phyloP scores from a whole-genome alignment of 2,113 vertebrate genomes.

The Thomomys bottae region DNA sequence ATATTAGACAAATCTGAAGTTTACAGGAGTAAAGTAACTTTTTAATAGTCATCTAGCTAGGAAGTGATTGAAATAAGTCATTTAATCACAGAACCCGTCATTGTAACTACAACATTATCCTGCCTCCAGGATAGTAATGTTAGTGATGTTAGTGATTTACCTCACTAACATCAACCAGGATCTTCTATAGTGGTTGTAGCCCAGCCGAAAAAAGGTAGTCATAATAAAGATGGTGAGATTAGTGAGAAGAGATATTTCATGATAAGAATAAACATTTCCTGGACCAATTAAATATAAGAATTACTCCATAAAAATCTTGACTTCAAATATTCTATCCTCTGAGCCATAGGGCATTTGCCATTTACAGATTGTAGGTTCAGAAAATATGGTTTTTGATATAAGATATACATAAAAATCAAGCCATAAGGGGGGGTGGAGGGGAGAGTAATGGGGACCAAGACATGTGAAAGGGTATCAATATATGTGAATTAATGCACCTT shows the following conservation, averaged over 20 bases:
- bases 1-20: slow-evolving; percentile 14
- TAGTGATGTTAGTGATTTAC: too few relatives aligned
- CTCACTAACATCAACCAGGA: background rate
- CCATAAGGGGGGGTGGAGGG: too few relatives aligned
- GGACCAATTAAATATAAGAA: slow-evolving; percentile 2
- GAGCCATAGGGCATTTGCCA: slow-evolving; percentile 8
- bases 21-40: background rate
- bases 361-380: slow-evolving; percentile 18
- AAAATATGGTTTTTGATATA: slow-evolving; percentile 40
- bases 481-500: too few relatives aligned
- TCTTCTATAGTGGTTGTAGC: background rate
- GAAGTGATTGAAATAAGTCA: background rate
- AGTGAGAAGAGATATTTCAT: background rate
- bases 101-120: background rate
- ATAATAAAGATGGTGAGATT: background rate
- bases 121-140: too few relatives aligned
- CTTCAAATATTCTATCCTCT: background rate
- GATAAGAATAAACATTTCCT: background rate
- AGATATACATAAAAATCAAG: slow-evolving; percentile 35
- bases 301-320: background rate
- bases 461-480: too few relatives aligned
- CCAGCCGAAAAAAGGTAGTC: background rate
- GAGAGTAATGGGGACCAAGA: too few relatives aligned
- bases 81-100: background rate
- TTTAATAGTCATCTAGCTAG: background rate